Percentiles rank a stretch among this genome's conserved stretches.
These are phyloP conservation scores for Phainopepla nitens DNA, from an alignment of 2,113 vertebrate species.

Conservation along the genomic window DNA sequence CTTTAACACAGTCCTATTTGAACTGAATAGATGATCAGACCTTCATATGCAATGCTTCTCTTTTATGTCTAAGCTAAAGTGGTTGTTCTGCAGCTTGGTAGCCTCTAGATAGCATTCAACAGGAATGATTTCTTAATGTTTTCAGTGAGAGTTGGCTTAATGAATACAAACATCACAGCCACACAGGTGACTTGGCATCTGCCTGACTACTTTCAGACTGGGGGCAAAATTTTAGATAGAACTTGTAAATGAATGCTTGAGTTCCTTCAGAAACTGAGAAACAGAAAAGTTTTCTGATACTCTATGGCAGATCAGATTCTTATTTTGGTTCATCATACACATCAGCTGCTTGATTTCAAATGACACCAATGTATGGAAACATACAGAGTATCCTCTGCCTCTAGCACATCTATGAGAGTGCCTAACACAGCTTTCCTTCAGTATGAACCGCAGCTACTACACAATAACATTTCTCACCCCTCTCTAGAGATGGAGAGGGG, in stretches of 20 bases:
- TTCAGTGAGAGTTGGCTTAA: background rate
- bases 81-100: background rate
- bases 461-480: background rate
- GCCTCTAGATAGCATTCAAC: background rate
- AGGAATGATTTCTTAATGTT: slow-evolving; percentile 49
- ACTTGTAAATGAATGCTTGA: background rate
- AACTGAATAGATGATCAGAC: background rate
- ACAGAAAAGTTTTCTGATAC: background rate
- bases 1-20: background rate
- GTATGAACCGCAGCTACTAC: background rate
- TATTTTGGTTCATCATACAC: background rate
- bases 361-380: background rate
- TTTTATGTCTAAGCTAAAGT: background rate
- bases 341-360: background rate
- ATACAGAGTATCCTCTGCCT: background rate
- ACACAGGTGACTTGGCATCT: background rate
- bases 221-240: background rate
- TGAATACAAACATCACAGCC: background rate
- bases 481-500: background rate
- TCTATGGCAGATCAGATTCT: background rate
- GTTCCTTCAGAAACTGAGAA: background rate
- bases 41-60: background rate
- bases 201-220: background rate
- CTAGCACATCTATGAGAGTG: background rate
- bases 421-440: background rate